Base-by-base conservation (phyloP, 2,113 vertebrate species). In the Pygoscelis antarcticus region DNA sequence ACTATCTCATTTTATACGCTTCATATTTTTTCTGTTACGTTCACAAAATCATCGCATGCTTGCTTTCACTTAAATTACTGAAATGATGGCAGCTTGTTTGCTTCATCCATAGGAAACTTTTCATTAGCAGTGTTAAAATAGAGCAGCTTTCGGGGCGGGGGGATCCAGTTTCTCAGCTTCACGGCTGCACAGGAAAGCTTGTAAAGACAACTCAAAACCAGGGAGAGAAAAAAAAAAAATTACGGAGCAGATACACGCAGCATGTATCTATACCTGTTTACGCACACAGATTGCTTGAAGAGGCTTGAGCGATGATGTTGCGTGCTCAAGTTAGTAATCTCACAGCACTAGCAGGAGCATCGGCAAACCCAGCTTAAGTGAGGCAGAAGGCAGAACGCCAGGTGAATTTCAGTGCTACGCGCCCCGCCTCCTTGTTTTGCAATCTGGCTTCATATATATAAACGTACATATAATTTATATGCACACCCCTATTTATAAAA, bases 241-340 rank as follows among this genome's bases (percentile, higher is more conserved):
- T 42, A 15, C 2, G 20, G 4, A 36, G 29, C 7, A 13, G 36
- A 9, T 14, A 26, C 21, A 7, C 7, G 10, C 13, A n/a, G n/a
- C 16, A 2, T 7, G 14, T 5, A 2, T 8, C 26, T n/a, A 1
- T 5, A 36, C 8, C 6, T 15, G 0, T 2, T 42, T 21, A 11
- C 3, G 25, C 44, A 2, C 42, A 3, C 16, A 17, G 61, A 7
- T 5, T 49, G 38, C 57, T 34, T 16, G 18, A 9, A 40, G 40
- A 38, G n/a, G 17, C 54, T 40, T 3, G 2, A 49, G 55, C 32
- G 12, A 0, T 7, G 32, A 6, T 25, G 44, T 9, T 22, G 29
- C 7, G 1, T 11, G 5, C 13, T 30, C 8, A 1, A 11, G 29
- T 25, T 2, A 34, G 74, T 30, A 8, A 5, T 9, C 19, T 9